Percentiles rank a stretch among this genome's conserved stretches.
These are phyloP conservation scores for Pachyrhynchus sulphureomaculatus DNA, from an alignment of 1,140 invertebrate species.

Conservation along the genomic window DNA sequence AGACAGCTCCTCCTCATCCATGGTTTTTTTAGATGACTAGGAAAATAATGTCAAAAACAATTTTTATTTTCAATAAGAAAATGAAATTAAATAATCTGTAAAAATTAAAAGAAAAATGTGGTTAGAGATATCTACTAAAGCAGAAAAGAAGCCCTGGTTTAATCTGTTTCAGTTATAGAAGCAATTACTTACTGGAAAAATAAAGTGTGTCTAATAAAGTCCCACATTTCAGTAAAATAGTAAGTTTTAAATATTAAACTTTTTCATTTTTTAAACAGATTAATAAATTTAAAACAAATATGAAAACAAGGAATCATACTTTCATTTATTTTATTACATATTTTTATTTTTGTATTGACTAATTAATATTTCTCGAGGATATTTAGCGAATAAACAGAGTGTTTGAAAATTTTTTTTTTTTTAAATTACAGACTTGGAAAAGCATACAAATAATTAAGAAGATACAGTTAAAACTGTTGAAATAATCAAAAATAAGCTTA, in stretches of 20 bases:
- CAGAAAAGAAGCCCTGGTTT: neutral
- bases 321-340: too few relatives aligned
- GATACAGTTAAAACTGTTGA: too few relatives aligned
- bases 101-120: slow-evolving; percentile 12
- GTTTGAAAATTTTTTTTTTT: too few relatives aligned
- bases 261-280: too few relatives aligned
- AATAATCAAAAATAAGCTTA: neutral
- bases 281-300: too few relatives aligned
- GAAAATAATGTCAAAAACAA: slow-evolving; percentile 31
- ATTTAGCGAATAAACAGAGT: too few relatives aligned
- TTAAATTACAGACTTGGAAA: too few relatives aligned
- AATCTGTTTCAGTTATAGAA: slow-evolving; percentile 8
- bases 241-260: too few relatives aligned
- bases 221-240: neutral
- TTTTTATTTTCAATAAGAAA: slow-evolving; percentile 13
- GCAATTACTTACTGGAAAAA: neutral
- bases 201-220: neutral
- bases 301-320: too few relatives aligned
- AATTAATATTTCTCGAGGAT: too few relatives aligned
- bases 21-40: slow-evolving; percentile 44
- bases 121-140: neutral
- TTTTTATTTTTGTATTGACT: too few relatives aligned
- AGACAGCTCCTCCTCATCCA: slow-evolving; percentile 66
- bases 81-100: slow-evolving; percentile 23
- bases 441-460: too few relatives aligned